Evolutionary conservation across 2,797 vertebrate genomes (phyloP).

Genomic region (Macropus fuliginosus): DNA sequence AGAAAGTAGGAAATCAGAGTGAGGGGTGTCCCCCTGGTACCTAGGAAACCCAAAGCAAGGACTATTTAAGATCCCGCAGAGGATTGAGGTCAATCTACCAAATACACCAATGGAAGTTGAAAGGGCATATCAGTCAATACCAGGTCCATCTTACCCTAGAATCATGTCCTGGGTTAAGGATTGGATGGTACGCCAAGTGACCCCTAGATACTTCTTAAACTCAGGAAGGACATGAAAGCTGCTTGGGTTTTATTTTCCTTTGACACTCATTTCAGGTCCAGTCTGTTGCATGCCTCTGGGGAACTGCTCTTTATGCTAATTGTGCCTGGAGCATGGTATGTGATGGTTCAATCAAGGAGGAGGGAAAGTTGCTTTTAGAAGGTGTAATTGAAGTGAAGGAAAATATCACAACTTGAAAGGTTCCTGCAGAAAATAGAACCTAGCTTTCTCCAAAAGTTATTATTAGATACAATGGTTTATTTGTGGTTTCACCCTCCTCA

Average conservation of each 20-base stretch:
- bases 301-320: conserved; percentile 41
- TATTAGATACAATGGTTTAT: conserved; percentile 74
- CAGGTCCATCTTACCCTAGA: too few species aligned
- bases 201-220: background rate
- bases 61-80: background rate
- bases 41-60: background rate
- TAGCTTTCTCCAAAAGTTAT: conserved; percentile 54
- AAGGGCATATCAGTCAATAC: background rate
- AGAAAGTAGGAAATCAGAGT: background rate
- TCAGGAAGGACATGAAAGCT: background rate
- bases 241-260: background rate
- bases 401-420: conserved; percentile 71
- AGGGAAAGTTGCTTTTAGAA: conserved; percentile 76
- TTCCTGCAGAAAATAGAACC: conserved; percentile 75
- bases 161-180: background rate
- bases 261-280: background rate
- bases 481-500: conserved; percentile 63
- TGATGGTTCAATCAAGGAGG: conserved; percentile 70
- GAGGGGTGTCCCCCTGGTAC: conserved; percentile 5
- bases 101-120: background rate
- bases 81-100: too few species aligned
- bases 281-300: background rate
- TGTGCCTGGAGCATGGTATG: conserved; percentile 57
- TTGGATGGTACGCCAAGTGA: accelerated
- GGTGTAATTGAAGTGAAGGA: conserved; percentile 74